These are phyloP conservation scores for Agriopis aurantiaria DNA, from an alignment of 2,888 invertebrate species.

Conservation along the genomic window DNA sequence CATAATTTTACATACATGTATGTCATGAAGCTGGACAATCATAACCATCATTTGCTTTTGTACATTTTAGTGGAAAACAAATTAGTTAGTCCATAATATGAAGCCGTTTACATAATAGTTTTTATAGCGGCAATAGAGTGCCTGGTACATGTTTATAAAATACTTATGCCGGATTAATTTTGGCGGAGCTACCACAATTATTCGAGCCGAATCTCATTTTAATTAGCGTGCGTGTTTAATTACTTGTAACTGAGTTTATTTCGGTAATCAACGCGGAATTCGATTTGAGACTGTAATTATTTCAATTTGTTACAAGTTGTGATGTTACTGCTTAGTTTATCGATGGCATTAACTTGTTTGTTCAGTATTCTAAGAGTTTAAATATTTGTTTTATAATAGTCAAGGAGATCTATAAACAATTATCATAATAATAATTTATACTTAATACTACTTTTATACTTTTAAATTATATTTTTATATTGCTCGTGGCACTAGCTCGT, in stretches of 20 bases:
- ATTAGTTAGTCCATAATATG: neutral
- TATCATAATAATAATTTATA: no score
- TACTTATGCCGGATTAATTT: conserved; percentile 51
- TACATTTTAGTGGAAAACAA: neutral
- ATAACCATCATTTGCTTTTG: neutral
- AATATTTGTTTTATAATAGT: neutral
- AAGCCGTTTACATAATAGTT: neutral
- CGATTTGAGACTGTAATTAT: conserved; percentile 39
- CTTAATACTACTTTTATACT: no score
- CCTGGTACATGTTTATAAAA: conserved; percentile 37
- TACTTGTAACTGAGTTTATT: conserved; percentile 60
- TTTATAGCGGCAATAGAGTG: conserved; percentile 10
- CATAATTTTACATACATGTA: neutral
- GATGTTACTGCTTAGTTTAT: conserved; percentile 22
- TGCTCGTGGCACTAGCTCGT: neutral
- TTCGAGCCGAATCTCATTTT: conserved; percentile 63
- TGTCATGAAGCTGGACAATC: neutral
- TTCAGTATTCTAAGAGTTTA: neutral
- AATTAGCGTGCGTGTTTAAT: conserved; percentile 64
- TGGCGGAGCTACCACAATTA: conserved; percentile 58
- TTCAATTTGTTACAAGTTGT: conserved; percentile 29
- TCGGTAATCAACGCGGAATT: conserved; percentile 53
- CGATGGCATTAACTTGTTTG: conserved; percentile 15
- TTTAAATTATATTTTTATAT: no score
- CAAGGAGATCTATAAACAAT: no score